Percentiles rank a stretch among this genome's conserved stretches.
Conservation (phyloP, 1,140 invertebrate genomes). For the Pogonomyrmex barbatus region DNA sequence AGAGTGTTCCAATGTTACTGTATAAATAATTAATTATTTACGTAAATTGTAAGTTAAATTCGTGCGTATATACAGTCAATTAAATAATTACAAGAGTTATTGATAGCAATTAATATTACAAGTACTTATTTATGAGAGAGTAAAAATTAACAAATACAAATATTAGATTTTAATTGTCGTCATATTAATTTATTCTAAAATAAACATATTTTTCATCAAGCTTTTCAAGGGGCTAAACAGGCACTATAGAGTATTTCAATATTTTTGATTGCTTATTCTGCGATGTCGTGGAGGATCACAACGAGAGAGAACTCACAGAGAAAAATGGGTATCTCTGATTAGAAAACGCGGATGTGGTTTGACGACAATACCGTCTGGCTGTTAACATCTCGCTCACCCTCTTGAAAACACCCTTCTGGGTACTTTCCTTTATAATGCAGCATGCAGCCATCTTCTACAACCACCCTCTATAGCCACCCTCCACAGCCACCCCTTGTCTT, state of each 20-base stretch:
- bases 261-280: conserved; percentile 41
- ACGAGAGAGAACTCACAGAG: background rate
- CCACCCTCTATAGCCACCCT: background rate
- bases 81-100: conserved; percentile 10
- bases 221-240: background rate
- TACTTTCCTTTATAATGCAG: conserved; percentile 74
- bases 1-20: background rate
- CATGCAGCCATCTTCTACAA: conserved; percentile 28
- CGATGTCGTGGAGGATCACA: background rate
- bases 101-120: background rate
- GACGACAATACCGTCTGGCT: conserved; percentile 75
- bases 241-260: background rate
- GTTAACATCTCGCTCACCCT: conserved; percentile 74
- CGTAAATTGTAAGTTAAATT: background rate
- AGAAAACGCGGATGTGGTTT: conserved; percentile 68
- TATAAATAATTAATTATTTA: background rate
- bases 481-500: conserved; percentile 25
- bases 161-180: background rate
- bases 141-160: background rate
- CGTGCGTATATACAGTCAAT: background rate
- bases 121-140: background rate
- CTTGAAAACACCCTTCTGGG: conserved; percentile 69
- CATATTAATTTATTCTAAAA: background rate
- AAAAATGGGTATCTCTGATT: conserved; percentile 70
- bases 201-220: background rate